Conservation (phyloP, 2,797 vertebrate genomes). For the Paramormyrops hopkinsi region DNA sequence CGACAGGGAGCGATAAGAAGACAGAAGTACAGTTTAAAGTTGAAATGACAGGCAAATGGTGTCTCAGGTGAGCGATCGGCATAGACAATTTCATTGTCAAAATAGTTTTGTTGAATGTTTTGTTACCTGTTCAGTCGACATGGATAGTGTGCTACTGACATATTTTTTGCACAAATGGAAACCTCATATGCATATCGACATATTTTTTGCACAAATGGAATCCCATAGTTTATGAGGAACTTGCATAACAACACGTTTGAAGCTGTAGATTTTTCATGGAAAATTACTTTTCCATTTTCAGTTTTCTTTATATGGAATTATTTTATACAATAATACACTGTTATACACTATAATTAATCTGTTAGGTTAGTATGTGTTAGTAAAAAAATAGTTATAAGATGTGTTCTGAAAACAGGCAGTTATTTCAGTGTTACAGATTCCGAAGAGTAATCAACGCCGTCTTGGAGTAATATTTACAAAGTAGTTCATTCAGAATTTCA, state of each 20-base stretch:
- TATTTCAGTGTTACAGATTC: not conserved
- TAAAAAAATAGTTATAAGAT: not conserved
- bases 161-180: not conserved
- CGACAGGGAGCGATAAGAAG: not conserved
- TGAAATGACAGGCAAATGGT: not conserved
- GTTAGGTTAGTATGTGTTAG: not conserved
- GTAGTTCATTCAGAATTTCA: not conserved
- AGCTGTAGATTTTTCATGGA: not conserved
- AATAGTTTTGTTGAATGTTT: not conserved
- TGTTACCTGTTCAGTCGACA: not conserved
- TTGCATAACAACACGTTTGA: not conserved
- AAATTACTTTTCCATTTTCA: not conserved
- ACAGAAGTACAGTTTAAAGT: not conserved
- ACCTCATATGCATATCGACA: not conserved
- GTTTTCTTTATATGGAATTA: not conserved
- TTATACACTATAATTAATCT: not conserved
- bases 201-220: not conserved
- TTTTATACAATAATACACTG: not conserved
- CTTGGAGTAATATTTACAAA: not conserved
- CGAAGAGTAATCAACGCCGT: not conserved
- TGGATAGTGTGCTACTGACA: not conserved
- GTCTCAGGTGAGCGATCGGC: too few relatives aligned
- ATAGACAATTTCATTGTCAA: too few relatives aligned
- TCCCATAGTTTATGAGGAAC: not conserved
- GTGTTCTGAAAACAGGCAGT: not conserved